Conservation (phyloP, 2,888 invertebrate genomes). For the Balanococcus diminutus region DNA sequence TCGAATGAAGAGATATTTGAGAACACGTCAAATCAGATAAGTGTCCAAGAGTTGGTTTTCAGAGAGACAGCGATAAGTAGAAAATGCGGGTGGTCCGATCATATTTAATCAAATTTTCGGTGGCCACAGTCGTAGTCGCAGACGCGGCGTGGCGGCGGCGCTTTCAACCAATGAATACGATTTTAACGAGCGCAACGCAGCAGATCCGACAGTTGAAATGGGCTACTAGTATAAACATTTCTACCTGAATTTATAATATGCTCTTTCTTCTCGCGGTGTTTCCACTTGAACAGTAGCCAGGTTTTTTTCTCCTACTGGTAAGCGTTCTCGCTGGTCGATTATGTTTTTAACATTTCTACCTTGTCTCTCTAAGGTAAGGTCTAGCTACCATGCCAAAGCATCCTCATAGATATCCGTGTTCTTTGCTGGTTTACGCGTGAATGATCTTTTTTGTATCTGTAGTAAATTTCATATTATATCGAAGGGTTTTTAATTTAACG, state of each 20-base stretch:
- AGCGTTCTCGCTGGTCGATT: background rate
- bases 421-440: slow-evolving; percentile 12
- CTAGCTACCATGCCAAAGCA: background rate
- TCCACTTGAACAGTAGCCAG: slow-evolving; percentile 51
- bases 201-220: slow-evolving; percentile 51
- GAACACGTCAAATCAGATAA: slow-evolving; percentile 50
- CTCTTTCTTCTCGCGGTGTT: background rate
- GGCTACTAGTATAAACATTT: slow-evolving; percentile 55
- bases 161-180: slow-evolving; percentile 29
- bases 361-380: background rate
- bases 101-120: slow-evolving; percentile 46
- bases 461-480: background rate
- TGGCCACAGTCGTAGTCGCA: background rate
- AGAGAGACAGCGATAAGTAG: slow-evolving; percentile 3
- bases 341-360: slow-evolving; percentile 21
- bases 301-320: background rate
- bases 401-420: background rate
- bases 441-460: background rate
- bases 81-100: slow-evolving; percentile 51
- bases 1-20: background rate
- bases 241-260: slow-evolving; percentile 54
- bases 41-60: background rate
- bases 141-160: background rate
- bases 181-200: slow-evolving; percentile 12
- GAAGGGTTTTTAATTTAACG: slow-evolving; percentile 4